Base-by-base conservation (phyloP, 2,797 vertebrate genomes). In the Arctocebus calabarensis region DNA sequence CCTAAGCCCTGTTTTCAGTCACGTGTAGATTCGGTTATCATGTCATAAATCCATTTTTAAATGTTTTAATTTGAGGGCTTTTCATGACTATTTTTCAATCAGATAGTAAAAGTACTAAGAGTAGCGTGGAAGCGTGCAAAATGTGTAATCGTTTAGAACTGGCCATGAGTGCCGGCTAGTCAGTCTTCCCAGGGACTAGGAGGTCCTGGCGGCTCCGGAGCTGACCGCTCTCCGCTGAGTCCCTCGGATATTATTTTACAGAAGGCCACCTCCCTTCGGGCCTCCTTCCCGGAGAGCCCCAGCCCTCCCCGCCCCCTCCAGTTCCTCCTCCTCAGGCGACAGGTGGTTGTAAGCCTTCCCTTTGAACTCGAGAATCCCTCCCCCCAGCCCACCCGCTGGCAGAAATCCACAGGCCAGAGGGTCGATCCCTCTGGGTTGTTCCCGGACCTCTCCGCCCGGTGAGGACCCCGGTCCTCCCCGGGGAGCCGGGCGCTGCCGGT, bases 331-430 rank as follows among this genome's bases (percentile, higher is more conserved):
- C 17, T 29, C 7, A n/a, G 25, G 23, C 2, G 23, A 57, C 82
- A 96, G 78, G 92, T 85, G 71, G 62, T 55, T 73, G 45, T 29
- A 74, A 91, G 83, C 23, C 71, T 74, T 82, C 59, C 43, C 20
- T 93, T 83, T 84, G 66, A 92, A 66, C 32, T 29, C 1, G 2
- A 71, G 78, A 71, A 78, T 29, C n/a, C 40, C 25, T 5, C 52
- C 45, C 45, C 61, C 25, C 48, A 14, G 8, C 34, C 62, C 3
- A 48, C 8, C 29, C n/a, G 17, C 61, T 52, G 1, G 0, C 62
- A 23, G 79, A 34, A 92, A 20, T 11, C 68, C 84, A 20, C 77
- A 3, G 77, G 82, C 84, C 40, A 9, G 0, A 7, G 5, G 1
- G 55, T 45, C 10, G 17, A 37, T 73, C 57, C 70, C 78, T 84